Evolutionary conservation across 2,888 invertebrate genomes (phyloP).

Genomic region (Heliconius erato): DNA sequence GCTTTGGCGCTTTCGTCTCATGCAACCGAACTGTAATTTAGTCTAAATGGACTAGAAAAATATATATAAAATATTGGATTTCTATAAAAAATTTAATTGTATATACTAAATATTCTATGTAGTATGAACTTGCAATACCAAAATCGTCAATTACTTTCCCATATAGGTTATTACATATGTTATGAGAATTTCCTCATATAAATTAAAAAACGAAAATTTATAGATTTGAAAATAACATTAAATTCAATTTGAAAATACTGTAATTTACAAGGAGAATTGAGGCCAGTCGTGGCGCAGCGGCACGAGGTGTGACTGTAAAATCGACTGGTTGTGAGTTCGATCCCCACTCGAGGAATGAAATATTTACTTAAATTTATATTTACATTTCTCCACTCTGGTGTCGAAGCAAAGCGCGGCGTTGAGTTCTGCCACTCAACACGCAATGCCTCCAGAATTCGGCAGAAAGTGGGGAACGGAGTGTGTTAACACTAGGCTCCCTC

Average conservation of each 20-base stretch:
- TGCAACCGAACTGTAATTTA: slow-evolving; percentile 34
- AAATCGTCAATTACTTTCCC: neutral
- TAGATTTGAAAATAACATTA: neutral
- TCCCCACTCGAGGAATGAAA: too few relatives aligned
- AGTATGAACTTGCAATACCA: neutral
- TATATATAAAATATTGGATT: neutral
- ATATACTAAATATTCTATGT: neutral
- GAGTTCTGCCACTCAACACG: too few relatives aligned
- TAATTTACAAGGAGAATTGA: neutral
- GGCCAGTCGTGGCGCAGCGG: too few relatives aligned
- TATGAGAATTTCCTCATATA: neutral
- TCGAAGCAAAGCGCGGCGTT: too few relatives aligned
- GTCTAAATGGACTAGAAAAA: slow-evolving; percentile 13
- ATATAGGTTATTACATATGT: neutral
- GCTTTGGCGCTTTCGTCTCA: slow-evolving; percentile 55
- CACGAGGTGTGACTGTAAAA: too few relatives aligned
- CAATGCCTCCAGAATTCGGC: too few relatives aligned
- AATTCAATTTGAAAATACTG: neutral
- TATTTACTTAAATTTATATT: too few relatives aligned
- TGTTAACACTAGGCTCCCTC: too few relatives aligned
- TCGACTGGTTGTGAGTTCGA: too few relatives aligned
- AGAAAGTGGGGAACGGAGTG: too few relatives aligned
- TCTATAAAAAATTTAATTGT: neutral
- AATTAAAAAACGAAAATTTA: neutral
- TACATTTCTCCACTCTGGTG: too few relatives aligned